Evolutionary conservation across 2,113 vertebrate species (phyloP).

Genomic region (Trichechus manatus): DNA sequence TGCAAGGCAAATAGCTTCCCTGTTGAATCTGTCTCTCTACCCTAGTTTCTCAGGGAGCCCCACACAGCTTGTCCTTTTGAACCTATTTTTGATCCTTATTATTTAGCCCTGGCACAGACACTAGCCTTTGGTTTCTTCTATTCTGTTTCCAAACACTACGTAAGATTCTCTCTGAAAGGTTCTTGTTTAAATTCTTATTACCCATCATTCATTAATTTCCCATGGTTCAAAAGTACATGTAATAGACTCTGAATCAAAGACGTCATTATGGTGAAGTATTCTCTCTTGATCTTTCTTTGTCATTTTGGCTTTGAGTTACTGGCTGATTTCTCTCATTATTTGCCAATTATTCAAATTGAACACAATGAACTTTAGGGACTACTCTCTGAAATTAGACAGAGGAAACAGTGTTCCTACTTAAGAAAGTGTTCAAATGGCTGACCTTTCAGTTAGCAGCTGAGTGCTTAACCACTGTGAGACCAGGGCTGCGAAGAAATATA

Average conservation of each 20-base stretch:
- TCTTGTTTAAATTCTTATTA: conserved; percentile 68
- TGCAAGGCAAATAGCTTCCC: conserved; percentile 36
- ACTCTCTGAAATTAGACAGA: background rate
- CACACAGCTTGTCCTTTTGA: conserved; percentile 2
- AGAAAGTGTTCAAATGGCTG: background rate
- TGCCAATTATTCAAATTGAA: conserved; percentile 60
- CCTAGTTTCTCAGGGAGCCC: background rate
- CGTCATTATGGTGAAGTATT: conserved; percentile 53
- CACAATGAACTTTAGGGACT: conserved; percentile 37
- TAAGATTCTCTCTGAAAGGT: conserved; percentile 52
- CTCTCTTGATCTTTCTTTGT: conserved; percentile 55
- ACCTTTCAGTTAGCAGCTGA: no score
- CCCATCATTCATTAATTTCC: conserved; percentile 40
- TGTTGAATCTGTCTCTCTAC: background rate
- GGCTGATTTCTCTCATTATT: background rate
- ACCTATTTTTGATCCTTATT: conserved; percentile 55
- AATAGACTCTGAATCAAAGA: conserved; percentile 55
- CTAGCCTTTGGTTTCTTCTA: conserved; percentile 53
- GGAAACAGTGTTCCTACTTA: conserved; percentile 17
- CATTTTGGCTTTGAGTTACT: conserved; percentile 31
- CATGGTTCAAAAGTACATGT: background rate
- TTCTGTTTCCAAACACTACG: conserved; percentile 53
- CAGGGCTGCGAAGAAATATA: conserved; percentile 13
- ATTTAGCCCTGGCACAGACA: conserved; percentile 32
- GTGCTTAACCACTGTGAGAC: no score